phyloP scores from a whole-genome alignment of 2,888 invertebrate species.

The Pedicia rivosa region DNA sequence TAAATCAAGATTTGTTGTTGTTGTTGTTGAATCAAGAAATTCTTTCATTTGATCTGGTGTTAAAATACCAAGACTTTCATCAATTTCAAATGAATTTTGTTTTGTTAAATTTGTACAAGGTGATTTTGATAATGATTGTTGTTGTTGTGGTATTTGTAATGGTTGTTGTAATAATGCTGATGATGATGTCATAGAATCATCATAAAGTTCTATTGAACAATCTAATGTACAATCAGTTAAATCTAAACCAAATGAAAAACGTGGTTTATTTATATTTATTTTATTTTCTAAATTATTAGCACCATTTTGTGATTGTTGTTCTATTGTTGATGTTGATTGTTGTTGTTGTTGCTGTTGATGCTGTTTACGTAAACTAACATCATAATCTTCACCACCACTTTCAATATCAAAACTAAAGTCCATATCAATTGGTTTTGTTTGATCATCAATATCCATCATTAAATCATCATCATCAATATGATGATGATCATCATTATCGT shows the following conservation, averaged over 20 bases:
- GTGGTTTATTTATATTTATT: slow-evolving; percentile 14
- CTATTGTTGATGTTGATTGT: neutral
- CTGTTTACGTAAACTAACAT: neutral
- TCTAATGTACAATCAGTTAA: slow-evolving; percentile 27
- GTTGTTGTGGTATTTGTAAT: too few species aligned
- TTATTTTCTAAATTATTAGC: neutral
- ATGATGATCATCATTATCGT: slow-evolving; percentile 1
- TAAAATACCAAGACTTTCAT: slow-evolving; percentile 73
- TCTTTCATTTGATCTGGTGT: slow-evolving; percentile 82
- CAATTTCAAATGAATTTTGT: slow-evolving; percentile 63
- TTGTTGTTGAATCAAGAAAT: slow-evolving; percentile 43
- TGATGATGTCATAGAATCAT: slow-evolving; percentile 22
- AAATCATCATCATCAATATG: slow-evolving; percentile 12
- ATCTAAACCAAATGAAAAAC: slow-evolving; percentile 29
- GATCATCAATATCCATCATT: slow-evolving; percentile 19
- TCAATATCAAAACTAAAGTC: too few species aligned
- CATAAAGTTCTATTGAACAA: slow-evolving; percentile 28
- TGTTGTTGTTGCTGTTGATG: neutral
- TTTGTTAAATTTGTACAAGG: slow-evolving; percentile 30
- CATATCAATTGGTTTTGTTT: slow-evolving; percentile 9
- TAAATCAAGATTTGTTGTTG: slow-evolving; percentile 40
- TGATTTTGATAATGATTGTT: slow-evolving; percentile 8
- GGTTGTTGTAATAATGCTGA: slow-evolving; percentile 12
- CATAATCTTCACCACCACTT: too few species aligned
- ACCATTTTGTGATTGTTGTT: neutral